These are phyloP conservation scores for Gambusia affinis DNA, from an alignment of 2,113 vertebrate species.

Conservation along the genomic window DNA sequence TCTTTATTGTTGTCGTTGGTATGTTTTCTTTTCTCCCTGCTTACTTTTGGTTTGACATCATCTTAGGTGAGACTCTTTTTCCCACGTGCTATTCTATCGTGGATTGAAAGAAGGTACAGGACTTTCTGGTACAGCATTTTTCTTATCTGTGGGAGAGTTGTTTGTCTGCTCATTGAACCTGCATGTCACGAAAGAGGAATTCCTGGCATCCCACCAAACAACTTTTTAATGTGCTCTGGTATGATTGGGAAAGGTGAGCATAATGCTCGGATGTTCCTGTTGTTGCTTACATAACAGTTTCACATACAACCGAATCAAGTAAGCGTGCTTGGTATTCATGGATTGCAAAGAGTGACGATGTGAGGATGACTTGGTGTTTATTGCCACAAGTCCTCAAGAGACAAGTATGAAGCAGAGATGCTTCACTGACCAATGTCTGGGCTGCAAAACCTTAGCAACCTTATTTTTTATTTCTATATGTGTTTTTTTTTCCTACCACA, in stretches of 20 bases:
- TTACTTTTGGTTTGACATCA: background rate
- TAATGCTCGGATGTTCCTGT: background rate
- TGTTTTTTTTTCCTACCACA: background rate
- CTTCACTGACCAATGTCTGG: slow-evolving; percentile 4
- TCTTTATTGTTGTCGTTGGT: background rate
- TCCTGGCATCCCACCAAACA: slow-evolving; percentile 43
- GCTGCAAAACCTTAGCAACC: background rate
- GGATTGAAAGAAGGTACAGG: slow-evolving; percentile 8
- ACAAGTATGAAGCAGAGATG: slow-evolving; percentile 14
- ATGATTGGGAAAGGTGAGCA: background rate
- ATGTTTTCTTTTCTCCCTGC: slow-evolving; percentile 20
- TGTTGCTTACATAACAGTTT: background rate
- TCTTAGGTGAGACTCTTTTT: slow-evolving; percentile 32
- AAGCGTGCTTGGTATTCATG: slow-evolving; percentile 21
- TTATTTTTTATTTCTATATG: background rate
- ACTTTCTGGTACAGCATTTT: background rate
- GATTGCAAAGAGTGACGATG: background rate
- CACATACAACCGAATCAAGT: background rate
- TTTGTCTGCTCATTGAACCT: slow-evolving; percentile 12
- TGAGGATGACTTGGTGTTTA: background rate
- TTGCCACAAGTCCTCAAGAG: background rate
- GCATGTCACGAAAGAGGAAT: slow-evolving; percentile 42
- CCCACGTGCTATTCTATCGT: slow-evolving; percentile 3
- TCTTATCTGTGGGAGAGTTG: slow-evolving; percentile 38
- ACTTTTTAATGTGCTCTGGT: background rate